phyloP scores from a whole-genome alignment of 2,888 invertebrate genomes.

The Cheiracanthium punctorium region DNA sequence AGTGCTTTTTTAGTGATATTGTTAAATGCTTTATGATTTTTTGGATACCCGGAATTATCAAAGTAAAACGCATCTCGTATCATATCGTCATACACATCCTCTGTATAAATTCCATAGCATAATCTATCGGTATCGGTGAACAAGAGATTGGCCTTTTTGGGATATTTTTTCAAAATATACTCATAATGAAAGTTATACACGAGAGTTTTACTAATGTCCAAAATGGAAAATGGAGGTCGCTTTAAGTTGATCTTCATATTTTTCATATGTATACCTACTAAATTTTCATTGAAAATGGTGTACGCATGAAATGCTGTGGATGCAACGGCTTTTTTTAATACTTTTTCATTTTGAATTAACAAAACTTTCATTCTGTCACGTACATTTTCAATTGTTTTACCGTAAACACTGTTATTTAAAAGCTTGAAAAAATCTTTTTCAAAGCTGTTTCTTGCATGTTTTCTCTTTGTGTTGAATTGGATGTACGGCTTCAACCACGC shows the following conservation, averaged over 20 bases:
- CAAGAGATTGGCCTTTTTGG: no score
- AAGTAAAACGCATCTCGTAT: background rate
- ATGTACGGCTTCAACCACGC: slow-evolving; percentile 52
- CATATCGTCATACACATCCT: no score
- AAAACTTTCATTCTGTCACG: slow-evolving; percentile 73
- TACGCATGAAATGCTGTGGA: background rate
- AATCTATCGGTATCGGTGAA: no score
- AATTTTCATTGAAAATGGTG: background rate
- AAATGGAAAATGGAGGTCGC: background rate
- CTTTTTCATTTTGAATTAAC: slow-evolving; percentile 37
- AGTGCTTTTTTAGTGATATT: no score
- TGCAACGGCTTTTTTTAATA: background rate
- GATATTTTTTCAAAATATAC: no score
- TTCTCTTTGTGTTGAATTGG: slow-evolving; percentile 64
- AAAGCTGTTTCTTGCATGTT: slow-evolving; percentile 74
- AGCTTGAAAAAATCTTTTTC: slow-evolving; percentile 75
- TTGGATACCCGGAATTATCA: background rate
- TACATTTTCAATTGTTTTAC: slow-evolving; percentile 75
- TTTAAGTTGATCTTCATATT: background rate
- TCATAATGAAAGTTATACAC: no score
- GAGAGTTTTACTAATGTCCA: background rate
- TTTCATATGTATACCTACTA: background rate
- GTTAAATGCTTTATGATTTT: background rate
- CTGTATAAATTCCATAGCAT: no score
- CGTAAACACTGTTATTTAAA: slow-evolving; percentile 75